Evolutionary conservation across 1,140 invertebrate species (phyloP), one percentile per base, ranked within the genome.

Genomic region (Batillaria attramentaria): DNA sequence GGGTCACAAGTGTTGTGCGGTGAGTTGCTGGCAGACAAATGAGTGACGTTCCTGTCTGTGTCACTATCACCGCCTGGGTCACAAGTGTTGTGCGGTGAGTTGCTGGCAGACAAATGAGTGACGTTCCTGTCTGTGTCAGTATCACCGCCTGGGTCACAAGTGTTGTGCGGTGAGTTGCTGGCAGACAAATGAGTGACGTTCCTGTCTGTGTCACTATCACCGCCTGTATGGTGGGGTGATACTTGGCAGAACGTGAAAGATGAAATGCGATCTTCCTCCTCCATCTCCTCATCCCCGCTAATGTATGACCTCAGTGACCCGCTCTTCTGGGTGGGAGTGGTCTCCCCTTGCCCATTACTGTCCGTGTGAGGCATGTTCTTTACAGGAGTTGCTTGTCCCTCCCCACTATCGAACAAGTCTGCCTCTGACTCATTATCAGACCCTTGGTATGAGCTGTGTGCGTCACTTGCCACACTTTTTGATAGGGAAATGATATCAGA

Each of bases 391-490:
- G 24, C 18, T 43, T 54, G 41, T 33, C 57, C 66, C 6, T 70
- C 46, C 28, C 24, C 33, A n/a, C 43, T 70, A 46, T 54, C 31
- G 43, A 78, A 72, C 46, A 70, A 18, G 37, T 70, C 68, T n/a
- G 18, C 43, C 10, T 78, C 69, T 31, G 35, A 42, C 2, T 50
- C 37, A 28, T 24, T 31, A 20, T 72, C 35, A 72, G 84, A 85
- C 16, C 84, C 86, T 76, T 57, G 75, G 65, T 83, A 87, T 37
- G 86, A 87, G 42, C 84, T 85, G 18, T 87, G 81, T 33, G 50
- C 54, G 8, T 83, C 83, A 50, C 80, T 78, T 2, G 65, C 43
- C 10, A 73, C 73, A 50, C 68, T 80, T 35, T 78, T 69, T 31
- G 77, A 62, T 18, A 54, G 70, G 28, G 73, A 77, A 65, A 68